Conservation (phyloP, 1,140 invertebrate genomes). For the Drosophila subobscura region DNA sequence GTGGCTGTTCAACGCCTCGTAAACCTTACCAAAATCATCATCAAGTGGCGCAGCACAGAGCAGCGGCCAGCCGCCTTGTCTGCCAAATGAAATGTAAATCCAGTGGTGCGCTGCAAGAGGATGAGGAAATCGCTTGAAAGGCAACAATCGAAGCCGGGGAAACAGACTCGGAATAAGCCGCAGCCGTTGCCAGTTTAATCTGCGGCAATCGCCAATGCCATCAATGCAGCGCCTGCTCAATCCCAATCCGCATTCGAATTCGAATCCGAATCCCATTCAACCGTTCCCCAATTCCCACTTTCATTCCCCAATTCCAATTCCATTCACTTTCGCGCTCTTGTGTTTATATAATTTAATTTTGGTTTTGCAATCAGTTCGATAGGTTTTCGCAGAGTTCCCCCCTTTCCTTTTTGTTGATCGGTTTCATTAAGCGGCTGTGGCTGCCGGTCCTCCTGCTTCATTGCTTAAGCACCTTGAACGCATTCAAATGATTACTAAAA, state of each 20-base stretch:
- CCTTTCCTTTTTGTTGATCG: conserved; percentile 22
- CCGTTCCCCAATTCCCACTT: neutral
- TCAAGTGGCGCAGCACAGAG: conserved; percentile 6
- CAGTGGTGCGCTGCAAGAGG: conserved; percentile 11
- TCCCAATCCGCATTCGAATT: conserved; percentile 6
- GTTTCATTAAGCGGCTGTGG: conserved; percentile 22
- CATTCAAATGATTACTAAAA: conserved; percentile 51
- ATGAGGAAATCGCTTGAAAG: conserved; percentile 41
- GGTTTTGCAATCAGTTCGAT: conserved; percentile 73
- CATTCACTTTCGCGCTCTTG: conserved; percentile 46
- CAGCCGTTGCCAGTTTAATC: conserved; percentile 60
- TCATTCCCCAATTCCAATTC: conserved; percentile 28
- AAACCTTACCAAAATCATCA: conserved; percentile 77
- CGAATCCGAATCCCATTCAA: conserved; percentile 11
- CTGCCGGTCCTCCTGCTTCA: too few species aligned
- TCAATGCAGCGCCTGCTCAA: conserved; percentile 44
- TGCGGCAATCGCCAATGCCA: conserved; percentile 58
- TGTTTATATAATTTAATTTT: conserved; percentile 81
- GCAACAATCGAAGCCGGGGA: conserved; percentile 24
- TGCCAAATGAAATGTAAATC: conserved; percentile 80
- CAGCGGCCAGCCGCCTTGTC: conserved; percentile 20
- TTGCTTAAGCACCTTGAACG: conserved; percentile 38
- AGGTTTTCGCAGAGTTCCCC: conserved; percentile 58
- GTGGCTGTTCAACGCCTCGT: conserved; percentile 64
- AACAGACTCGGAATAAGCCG: conserved; percentile 38